Conservation (phyloP, 2,797 vertebrate species). For the Nannoperca australis region DNA sequence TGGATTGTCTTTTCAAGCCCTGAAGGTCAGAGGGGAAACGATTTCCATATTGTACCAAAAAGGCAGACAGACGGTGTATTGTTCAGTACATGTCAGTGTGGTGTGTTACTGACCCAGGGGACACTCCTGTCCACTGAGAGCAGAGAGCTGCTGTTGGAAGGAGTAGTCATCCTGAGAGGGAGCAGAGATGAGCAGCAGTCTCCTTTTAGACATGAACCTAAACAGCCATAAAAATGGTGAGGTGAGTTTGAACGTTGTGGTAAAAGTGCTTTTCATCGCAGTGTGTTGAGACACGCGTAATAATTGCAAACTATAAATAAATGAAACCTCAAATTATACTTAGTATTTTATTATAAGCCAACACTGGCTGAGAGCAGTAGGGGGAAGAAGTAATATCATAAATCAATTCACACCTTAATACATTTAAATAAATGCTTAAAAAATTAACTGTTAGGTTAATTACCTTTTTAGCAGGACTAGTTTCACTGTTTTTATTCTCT, state of each 20-base stretch:
- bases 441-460: background rate
- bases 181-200: constrained; percentile 85
- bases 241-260: background rate
- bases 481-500: background rate
- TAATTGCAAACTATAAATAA: background rate
- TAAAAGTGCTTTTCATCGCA: background rate
- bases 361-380: background rate
- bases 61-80: background rate
- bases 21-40: constrained; percentile 2
- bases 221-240: background rate
- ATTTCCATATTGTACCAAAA: constrained; percentile 14
- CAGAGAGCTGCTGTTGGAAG: constrained; percentile 86
- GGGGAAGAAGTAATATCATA: background rate
- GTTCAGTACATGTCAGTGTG: background rate
- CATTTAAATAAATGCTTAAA: too few species aligned
- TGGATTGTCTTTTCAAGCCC: background rate
- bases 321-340: background rate
- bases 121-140: constrained; percentile 83
- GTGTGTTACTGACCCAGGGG: constrained; percentile 78
- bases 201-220: constrained; percentile 86
- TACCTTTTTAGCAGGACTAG: background rate
- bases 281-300: background rate
- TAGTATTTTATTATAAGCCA: background rate
- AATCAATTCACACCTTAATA: background rate
- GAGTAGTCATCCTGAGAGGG: constrained; percentile 85